phyloP scores from a whole-genome alignment of 2,888 invertebrate species.

The Torymus tubicola region DNA sequence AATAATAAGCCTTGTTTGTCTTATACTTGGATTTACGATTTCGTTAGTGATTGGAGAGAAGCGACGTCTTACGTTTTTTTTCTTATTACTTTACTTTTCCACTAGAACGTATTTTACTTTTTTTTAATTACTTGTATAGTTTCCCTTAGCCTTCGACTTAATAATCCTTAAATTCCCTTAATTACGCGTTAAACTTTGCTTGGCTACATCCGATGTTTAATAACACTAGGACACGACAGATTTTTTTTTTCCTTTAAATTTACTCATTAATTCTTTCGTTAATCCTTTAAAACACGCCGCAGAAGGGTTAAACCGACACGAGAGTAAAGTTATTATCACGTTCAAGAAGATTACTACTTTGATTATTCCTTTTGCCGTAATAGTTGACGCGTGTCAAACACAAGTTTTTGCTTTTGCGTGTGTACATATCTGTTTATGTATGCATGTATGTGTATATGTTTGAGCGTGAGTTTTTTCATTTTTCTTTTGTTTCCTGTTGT shows the following conservation, averaged over 20 bases:
- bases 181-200: conserved; percentile 31
- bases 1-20: conserved; percentile 28
- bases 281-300: conserved; percentile 11
- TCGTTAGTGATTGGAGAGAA: conserved; percentile 23
- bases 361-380: conserved; percentile 34
- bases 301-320: conserved; percentile 29
- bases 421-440: too few species aligned
- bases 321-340: conserved; percentile 44
- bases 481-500: too few species aligned
- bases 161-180: conserved; percentile 19
- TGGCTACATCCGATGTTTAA: conserved; percentile 48
- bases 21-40: conserved; percentile 37
- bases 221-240: conserved; percentile 44
- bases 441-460: too few species aligned
- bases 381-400: not conserved
- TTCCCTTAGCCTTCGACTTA: too few species aligned
- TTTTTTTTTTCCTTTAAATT: conserved; percentile 2
- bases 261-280: too few species aligned
- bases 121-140: conserved; percentile 21
- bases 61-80: conserved; percentile 19
- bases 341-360: conserved; percentile 47
- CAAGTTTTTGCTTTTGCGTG: not conserved
- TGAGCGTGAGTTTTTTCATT: too few species aligned
- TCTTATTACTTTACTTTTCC: conserved; percentile 3
- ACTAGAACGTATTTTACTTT: not conserved